Base-by-base conservation (phyloP, 2,888 invertebrate genomes). In the Drosophila demipolita region DNA sequence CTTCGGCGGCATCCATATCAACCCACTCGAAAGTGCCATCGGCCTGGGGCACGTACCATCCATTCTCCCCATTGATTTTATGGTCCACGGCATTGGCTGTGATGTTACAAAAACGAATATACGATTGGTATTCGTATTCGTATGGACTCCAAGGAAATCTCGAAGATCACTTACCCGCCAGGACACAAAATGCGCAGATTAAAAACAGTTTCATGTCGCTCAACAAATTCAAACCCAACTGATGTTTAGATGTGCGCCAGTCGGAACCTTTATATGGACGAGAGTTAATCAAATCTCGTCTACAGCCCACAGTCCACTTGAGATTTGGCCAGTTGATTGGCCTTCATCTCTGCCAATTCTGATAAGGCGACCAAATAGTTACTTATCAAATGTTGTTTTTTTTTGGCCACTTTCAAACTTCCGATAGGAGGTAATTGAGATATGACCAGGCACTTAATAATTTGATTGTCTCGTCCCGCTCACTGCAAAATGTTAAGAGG, bases 191-290 rank as follows among this genome's bases (percentile, higher is more conserved):
- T 94, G 3, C 95, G 94, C 54, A 94, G 94, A 9, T 94, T 94
- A 87, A 95, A 94, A 9, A 94, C 94, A 5, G 95, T 95, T 63
- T 95, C 92, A 77, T 95, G 94, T 1, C 94, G 64, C 59, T 57
- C 55, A 69, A 52, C 60, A 66, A 55, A 60, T 66, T 65, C 60
- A 77, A 79, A 55, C 61, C 67, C 62, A 62, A 84, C 90, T 85
- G 75, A 69, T 65, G 59, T 54, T 15, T 2, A 20, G 32, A 49
- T 36, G 4, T 38, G 17, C 12, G 12, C 20, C 29, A 17, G 29
- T 1, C n/a, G 7, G 1, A n/a, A 29, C 29, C 53, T 70, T 78
- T 79, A 77, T 79, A 79, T 73, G 29, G 38, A 35, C 29, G 17
- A n/a, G 17, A 2, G 32, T 50, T 69, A 66, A 66, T 77, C 82